Evolutionary conservation across 2,888 invertebrate genomes (phyloP), one percentile per base, ranked within the genome.

Genomic region (Dolomedes plantarius): DNA sequence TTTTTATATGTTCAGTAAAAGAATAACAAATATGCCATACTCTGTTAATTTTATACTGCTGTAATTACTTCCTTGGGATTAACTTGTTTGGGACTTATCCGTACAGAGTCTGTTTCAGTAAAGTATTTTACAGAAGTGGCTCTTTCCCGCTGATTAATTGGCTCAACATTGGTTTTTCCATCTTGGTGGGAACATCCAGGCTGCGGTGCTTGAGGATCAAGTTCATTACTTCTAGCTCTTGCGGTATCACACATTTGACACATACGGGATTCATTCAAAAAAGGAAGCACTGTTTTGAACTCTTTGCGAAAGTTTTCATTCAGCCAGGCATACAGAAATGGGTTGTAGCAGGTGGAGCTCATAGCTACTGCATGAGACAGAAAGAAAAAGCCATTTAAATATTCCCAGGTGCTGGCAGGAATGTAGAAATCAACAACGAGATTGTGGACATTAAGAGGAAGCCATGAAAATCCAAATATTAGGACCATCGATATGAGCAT

Each of bases 401-500:
- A 97, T 71, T 94, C 94, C 94, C 96, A 95, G 28, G 36, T 64
- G 13, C 82, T 74, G 28, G 94, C 94, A 83, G 94, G 93, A 67
- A 93, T 93, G 91, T 95, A 94, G 90, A 96, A 95, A 90, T 97
- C 96, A 6, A 89, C 89, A 5, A 96, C 93, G 41, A 98, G 94
- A 91, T 98, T 98, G 89, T 97, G 94, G 74, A 96, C 92, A 91
- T 99, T 99, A 83, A 99, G 92, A 89, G 97, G 97, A 77, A 97
- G 92, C 97, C 99, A 99, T 39, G 98, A 98, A n/a, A 97, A 92
- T 0, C 97, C 96, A 91, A 99, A 99, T 76, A 99, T 97, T 13
- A 95, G 94, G 11, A 94, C 99, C 99, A 99, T 99, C 0, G 97
- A 96, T 86, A 99, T 97, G 86, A 99, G 92, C 99, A 99, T 99